Evolutionary conservation across 2,113 vertebrate genomes (phyloP), one percentile per base, ranked within the genome.

Genomic region (Neogale vison): DNA sequence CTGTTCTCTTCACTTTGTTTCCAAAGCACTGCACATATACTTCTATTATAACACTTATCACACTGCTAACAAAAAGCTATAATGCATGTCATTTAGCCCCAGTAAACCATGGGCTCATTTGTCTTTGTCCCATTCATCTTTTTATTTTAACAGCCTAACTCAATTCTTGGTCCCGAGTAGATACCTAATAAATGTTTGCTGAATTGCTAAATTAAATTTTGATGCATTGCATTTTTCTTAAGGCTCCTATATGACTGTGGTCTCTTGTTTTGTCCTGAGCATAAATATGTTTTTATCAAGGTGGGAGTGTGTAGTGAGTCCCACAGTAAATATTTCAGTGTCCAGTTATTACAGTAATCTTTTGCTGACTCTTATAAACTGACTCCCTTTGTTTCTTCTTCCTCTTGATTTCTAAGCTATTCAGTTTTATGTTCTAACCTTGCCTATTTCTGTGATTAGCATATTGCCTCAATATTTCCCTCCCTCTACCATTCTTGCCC

Each of bases 191-290:
- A 85, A 82, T 83, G 59, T 71, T 93, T 92, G 55, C 61, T 87
- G 39, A 96, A 94, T 86, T 82, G n/a, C 67, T 95, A 57, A 80
- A 80, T 93, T 96, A 83, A 96, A 92, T 92, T 96, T 89, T 94
- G 36, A 80, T 80, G 79, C 74, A 69, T 55, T 95, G 47, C 39
- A 47, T 72, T 87, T 87, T 95, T 93, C 39, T n/a, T 80, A 76
- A 89, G 39, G 4, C n/a, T 93, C 24, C 34, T 39, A n/a, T n/a
- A n/a, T 81, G n/a, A 50, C 34, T 81, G 1, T 65, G 13, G n/a
- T 47, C 92, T 91, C 67, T 45, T 80, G 12, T 47, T 92, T 93
- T 87, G 23, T 93, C 7, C 42, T 52, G 42, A 84, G 45, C 45
- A 63, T 50, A 71, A 79, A 59, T 69, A 45, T 61, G 6, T 92